Evolutionary conservation across 2,888 invertebrate species (phyloP).

Genomic region (Athalia rosae): DNA sequence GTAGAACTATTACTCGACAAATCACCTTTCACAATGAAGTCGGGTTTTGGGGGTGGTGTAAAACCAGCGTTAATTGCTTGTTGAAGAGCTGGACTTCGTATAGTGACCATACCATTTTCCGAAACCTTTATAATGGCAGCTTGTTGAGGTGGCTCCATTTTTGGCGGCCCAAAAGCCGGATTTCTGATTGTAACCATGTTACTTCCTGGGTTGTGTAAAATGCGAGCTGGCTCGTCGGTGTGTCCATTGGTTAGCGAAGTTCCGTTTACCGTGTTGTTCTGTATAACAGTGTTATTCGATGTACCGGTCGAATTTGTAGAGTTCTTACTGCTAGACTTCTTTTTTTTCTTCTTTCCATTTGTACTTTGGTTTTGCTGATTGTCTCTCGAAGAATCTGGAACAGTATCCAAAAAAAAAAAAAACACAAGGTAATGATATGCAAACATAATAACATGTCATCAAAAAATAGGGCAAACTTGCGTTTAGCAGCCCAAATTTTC

Average conservation of each 20-base stretch:
- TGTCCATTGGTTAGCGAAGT: constrained; percentile 55
- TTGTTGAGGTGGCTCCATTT: constrained; percentile 74
- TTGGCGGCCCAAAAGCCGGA: constrained; percentile 83
- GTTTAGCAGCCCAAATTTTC: too few relatives aligned
- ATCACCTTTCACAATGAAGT: constrained; percentile 70
- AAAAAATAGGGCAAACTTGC: too few relatives aligned
- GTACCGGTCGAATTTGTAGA: constrained; percentile 35
- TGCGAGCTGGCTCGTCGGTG: constrained; percentile 71
- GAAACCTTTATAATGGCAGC: constrained; percentile 81
- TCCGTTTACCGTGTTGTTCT: constrained; percentile 50
- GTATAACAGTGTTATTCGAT: constrained; percentile 55
- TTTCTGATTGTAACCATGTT: constrained; percentile 87
- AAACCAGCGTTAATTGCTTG: constrained; percentile 71
- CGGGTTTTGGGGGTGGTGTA: constrained; percentile 69
- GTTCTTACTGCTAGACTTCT: constrained; percentile 73
- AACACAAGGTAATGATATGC: constrained; percentile 16
- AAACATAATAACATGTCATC: too few relatives aligned
- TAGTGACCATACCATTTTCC: constrained; percentile 89
- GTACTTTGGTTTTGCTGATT: constrained; percentile 52
- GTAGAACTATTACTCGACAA: constrained; percentile 49
- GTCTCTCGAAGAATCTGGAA: constrained; percentile 58
- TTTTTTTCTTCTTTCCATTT: constrained; percentile 77
- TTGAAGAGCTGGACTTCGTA: constrained; percentile 83
- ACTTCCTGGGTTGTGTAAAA: constrained; percentile 72
- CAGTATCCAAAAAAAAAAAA: constrained; percentile 23